Evolutionary conservation across 2,113 vertebrate species (phyloP).

Genomic region (Rafetus swinhoei): DNA sequence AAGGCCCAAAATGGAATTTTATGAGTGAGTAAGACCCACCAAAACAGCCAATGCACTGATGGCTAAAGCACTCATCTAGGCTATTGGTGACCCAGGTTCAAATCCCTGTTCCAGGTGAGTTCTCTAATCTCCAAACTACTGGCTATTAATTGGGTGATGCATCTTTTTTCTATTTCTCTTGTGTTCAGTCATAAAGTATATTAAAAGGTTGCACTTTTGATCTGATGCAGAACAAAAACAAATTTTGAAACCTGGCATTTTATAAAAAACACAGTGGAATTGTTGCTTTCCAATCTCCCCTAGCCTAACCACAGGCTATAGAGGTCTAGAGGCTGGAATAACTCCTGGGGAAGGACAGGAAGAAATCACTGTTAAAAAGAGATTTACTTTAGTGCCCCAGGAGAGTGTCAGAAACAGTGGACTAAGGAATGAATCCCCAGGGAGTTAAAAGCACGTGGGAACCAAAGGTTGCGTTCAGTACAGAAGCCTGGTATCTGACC

Average conservation of each 20-base stretch:
- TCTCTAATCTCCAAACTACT: not conserved
- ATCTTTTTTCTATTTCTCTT: not conserved
- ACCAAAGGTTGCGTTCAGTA: not conserved
- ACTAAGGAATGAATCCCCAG: not conserved
- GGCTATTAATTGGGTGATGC: not conserved
- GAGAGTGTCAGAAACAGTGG: not conserved
- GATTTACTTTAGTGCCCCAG: not conserved
- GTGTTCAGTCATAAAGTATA: not conserved
- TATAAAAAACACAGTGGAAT: not conserved
- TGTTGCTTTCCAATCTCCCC: not conserved
- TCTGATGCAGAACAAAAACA: not conserved
- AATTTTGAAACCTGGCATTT: not conserved
- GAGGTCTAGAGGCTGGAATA: not conserved
- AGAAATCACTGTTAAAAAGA: not conserved
- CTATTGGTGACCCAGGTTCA: not conserved
- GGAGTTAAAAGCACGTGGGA: not conserved
- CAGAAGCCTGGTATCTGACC: not conserved
- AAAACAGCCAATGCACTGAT: not conserved
- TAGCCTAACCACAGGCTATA: too few species aligned
- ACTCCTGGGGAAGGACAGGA: not conserved
- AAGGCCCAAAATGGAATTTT: not conserved
- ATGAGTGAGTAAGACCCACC: not conserved
- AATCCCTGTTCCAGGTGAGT: not conserved
- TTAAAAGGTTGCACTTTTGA: not conserved
- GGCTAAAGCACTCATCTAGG: not conserved